Evolutionary conservation across 2,888 invertebrate species (phyloP), one percentile per base, ranked within the genome.

Genomic region (Acronicta leporina): DNA sequence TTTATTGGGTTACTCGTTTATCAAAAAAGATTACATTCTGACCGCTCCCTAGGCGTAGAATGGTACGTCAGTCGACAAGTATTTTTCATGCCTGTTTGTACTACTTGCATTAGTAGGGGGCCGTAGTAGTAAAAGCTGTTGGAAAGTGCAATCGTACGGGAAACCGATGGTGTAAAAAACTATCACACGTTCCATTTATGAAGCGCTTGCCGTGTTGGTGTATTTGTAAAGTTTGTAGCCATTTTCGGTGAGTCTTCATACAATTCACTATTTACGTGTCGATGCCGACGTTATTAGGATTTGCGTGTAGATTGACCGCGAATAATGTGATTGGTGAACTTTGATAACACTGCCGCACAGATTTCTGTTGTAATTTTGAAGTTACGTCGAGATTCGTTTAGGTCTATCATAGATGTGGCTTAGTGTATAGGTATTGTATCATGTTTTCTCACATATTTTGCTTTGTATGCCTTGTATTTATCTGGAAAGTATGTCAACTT

Each of bases 71-170:
- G 87, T 90, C 87, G 82, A 84, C 83, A 86, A 90, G 87, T 92
- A 92, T 92, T 92, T 91, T 92, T 93, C 92, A 90, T 93, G 91
- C 89, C 86, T 86, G 91, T 90, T 92, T 91, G 91, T 92, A 91
- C 92, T 91, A 92, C 91, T 92, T 88, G 87, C 87, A 81, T 83
- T 88, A 90, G 87, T 88, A 88, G 90, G 81, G 68, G 88, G 87
- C 87, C 88, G 88, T 84, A 88, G 88, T 93, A 93, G 92, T 94
- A 93, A 92, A 93, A 93, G 94, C 92, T 92, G 88, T 93, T 93
- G 92, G 94, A 94, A 94, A 94, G 94, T 93, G 92, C 86, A 88
- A 88, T 88, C 87, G 84, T 87, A 89, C 84, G 84, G 87, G 90
- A 89, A 91, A 89, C 86, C 86, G 83, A 84, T 87, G 79, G 85